Percentiles rank a stretch among this genome's conserved stretches.
These are phyloP conservation scores for Trachythela sp. DNA, from an alignment of 64 coral and sea anemone genomes.

Conservation along the genomic window DNA sequence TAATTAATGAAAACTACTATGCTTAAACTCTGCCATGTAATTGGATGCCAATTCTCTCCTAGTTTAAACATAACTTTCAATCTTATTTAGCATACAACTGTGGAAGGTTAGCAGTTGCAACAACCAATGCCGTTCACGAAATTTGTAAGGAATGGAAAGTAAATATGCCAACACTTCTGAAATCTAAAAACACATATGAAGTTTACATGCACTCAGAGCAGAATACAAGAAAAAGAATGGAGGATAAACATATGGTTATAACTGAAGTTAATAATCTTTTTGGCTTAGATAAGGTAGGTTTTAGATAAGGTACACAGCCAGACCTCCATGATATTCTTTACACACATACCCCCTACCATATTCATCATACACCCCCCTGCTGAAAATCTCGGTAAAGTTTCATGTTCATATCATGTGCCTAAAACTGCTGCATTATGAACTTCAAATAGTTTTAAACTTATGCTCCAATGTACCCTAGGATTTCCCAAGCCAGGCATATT, in stretches of 20 bases:
- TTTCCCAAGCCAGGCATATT: constrained; percentile 69
- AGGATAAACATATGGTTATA: constrained; percentile 87
- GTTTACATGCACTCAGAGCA: constrained; percentile 71
- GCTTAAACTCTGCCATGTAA: too few relatives aligned
- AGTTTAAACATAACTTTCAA: too few relatives aligned
- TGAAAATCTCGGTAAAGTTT: too few relatives aligned
- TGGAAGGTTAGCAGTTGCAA: not conserved
- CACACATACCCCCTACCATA: not conserved
- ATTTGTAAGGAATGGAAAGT: constrained; percentile 65
- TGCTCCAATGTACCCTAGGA: constrained; percentile 47
- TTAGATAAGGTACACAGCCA: not conserved
- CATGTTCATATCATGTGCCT: too few relatives aligned
- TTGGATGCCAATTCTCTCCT: too few relatives aligned
- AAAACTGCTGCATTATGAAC: not conserved
- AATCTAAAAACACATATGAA: constrained; percentile 64
- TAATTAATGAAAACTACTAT: too few relatives aligned
- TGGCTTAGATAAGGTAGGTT: constrained; percentile 71
- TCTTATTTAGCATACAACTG: not conserved
- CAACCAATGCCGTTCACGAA: constrained; percentile 38
- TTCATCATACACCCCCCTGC: too few relatives aligned
- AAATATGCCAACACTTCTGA: constrained; percentile 40
- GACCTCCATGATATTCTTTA: not conserved
- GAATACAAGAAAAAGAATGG: constrained; percentile 95
- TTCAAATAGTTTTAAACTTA: not conserved
- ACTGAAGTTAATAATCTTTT: constrained; percentile 72